Conservation (phyloP, 2,113 vertebrate species). For the Toxotes chatareus region DNA sequence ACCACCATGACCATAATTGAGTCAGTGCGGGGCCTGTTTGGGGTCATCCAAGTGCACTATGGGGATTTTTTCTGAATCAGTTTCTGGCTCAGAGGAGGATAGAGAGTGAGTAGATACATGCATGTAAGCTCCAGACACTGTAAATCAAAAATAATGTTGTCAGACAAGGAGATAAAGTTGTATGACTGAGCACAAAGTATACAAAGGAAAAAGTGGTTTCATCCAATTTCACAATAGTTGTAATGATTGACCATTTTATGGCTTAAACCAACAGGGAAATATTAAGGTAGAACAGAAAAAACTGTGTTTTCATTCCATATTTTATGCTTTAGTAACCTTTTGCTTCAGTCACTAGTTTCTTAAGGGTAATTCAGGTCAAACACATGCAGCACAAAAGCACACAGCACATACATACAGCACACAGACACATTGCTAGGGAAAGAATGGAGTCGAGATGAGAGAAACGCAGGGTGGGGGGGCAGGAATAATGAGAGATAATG, state of each 20-base stretch:
- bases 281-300: background rate
- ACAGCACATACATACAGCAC: background rate
- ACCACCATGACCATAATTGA: conserved; percentile 43
- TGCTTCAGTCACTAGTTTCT: background rate
- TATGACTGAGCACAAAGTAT: background rate
- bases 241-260: background rate
- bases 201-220: background rate
- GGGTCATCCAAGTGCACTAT: conserved; percentile 28
- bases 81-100: conserved; percentile 14
- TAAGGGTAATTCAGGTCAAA: conserved; percentile 24
- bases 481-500: conserved; percentile 67
- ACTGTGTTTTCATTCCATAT: background rate
- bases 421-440: conserved; percentile 23
- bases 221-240: background rate
- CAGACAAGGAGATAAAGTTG: background rate
- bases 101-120: background rate
- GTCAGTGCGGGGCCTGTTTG: conserved; percentile 22
- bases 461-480: background rate
- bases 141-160: conserved; percentile 10
- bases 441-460: conserved; percentile 4
- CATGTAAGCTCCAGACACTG: background rate
- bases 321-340: background rate
- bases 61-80: conserved; percentile 21
- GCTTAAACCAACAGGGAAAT: background rate
- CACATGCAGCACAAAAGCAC: background rate